Conservation (phyloP, 2,797 vertebrate species). For the Peromyscus attwateri region DNA sequence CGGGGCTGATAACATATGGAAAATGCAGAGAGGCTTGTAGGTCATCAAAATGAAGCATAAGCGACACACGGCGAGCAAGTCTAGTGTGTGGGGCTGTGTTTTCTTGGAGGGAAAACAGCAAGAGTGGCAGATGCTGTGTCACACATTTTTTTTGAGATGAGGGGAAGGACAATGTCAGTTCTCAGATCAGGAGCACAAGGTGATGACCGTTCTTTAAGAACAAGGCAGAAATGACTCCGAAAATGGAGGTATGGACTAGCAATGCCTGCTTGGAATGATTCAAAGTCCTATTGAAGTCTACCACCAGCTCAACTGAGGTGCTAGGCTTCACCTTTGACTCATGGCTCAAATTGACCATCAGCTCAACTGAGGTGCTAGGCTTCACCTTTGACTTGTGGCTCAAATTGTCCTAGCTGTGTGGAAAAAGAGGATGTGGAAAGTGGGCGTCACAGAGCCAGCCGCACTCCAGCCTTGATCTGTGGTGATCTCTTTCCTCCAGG, state of each 20-base stretch:
- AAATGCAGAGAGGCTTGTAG: neutral
- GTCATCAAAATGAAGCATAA: neutral
- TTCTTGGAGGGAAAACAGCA: neutral
- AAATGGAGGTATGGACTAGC: neutral
- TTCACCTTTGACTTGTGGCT: neutral
- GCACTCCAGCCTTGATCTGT: neutral
- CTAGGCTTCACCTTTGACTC: neutral
- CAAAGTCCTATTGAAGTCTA: neutral
- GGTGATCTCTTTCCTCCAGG: neutral
- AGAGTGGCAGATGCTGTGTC: neutral
- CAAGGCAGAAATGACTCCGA: neutral
- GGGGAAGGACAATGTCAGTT: neutral
- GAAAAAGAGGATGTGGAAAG: neutral
- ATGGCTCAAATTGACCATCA: neutral
- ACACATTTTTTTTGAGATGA: neutral
- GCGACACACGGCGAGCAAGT: neutral
- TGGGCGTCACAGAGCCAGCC: neutral
- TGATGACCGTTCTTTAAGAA: slow-evolving; percentile 1
- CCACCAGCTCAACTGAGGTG: neutral
- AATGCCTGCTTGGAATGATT: neutral
- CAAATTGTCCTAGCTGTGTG: neutral
- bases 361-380: neutral
- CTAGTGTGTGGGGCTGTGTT: neutral
- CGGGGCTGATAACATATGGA: neutral
- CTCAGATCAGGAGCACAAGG: neutral